Base-by-base conservation (phyloP, 2,888 invertebrate species). In the Cynaeus angustus region DNA sequence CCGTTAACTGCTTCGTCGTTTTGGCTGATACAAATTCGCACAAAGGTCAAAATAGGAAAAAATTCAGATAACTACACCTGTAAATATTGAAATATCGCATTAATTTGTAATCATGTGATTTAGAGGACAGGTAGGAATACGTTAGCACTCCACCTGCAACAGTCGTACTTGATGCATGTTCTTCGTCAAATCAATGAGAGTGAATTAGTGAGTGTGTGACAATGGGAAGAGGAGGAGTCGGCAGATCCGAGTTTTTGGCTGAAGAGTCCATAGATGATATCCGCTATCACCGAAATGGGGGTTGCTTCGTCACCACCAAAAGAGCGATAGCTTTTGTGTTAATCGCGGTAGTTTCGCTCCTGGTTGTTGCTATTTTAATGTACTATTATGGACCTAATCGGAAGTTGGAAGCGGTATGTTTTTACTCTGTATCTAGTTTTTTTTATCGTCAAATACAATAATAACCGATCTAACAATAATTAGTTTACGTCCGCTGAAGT, bases 241-340 rank as follows among this genome's bases (percentile, higher is more conserved):
- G 80, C 41, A 86, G 90, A 70, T 88, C 88, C 72, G 89, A 91
- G 81, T 91, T 91, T 79, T 82, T 89, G 72, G 87, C 89, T 0
- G 89, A 88, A 74, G 89, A 89, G 75, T 87, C 88, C 28, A 82
- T 84, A 5, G 88, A 87, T 72, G 87, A 88, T 68, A 88, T 89
- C 46, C 87, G 88, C 52, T 90, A 89, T 79, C 87, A 87, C 70
- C 85, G 89, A 73, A 87, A 86, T 70, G 90, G 90, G 8, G 91
- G 91, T 37, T 86, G 90, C 74, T 91, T 90, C 78, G 86, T 91
- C 14, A 85, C 87, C 3, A 88, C 89, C 41, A 88, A 88, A 67
- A 90, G 89, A 77, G 88, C 89, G n/a, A 75, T 84, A 74, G 82
- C 81, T 4, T 88, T 89, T 74, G 80, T 87, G 16, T 71, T 83